Evolutionary conservation across 2,888 invertebrate species (phyloP), one percentile per base, ranked within the genome.

Genomic region (Nymphalis urticae): DNA sequence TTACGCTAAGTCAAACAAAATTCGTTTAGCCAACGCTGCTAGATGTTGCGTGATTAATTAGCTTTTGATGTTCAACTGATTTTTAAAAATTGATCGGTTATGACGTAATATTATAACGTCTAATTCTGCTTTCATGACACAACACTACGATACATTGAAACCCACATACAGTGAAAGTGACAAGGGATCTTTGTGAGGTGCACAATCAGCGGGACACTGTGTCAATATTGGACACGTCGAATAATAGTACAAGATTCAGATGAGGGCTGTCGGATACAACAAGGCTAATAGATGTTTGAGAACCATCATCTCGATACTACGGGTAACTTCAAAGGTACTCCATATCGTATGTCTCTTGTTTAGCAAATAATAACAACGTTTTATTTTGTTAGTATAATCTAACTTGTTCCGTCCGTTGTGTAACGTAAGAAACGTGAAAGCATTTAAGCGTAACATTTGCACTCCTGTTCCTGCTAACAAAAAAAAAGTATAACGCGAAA

Each of bases 1-100:
- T 91, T 89, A 85, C 78, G 84, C 86, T 77, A 89, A 90, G 85
- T 87, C 86, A 90, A 90, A 90, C 89, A 88, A 85, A 88, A 86
- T 88, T 82, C 79, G 80, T 81, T 83, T 81, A 74, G 85, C 86
- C 82, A 82, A 81, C 83, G 80, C 79, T 77, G 81, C 82, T 80
- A 75, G 75, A 80, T 79, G 75, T 75, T 75, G 77, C 79, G 80
- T 88, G 85, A 89, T 90, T 89, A 87, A 90, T 90, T 87, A 85
- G 79, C 77, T 79, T 79, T 72, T 76, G 70, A 73, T 68, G 80
- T 81, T 66, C 64, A 68, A 69, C 64, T 63, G 70, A 72, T 72
- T 61, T 63, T 63, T 66, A n/a, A 42, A 36, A 58, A 70, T 70
- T 78, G 75, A 70, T 71, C 62, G 54, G 47, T 62, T 56, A 54